A percentile compares a stretch with the other conserved stretches of the same genome.
Evolutionary conservation across 2,113 vertebrate genomes (phyloP).

Genomic region (Campylomormyrus numenius): DNA sequence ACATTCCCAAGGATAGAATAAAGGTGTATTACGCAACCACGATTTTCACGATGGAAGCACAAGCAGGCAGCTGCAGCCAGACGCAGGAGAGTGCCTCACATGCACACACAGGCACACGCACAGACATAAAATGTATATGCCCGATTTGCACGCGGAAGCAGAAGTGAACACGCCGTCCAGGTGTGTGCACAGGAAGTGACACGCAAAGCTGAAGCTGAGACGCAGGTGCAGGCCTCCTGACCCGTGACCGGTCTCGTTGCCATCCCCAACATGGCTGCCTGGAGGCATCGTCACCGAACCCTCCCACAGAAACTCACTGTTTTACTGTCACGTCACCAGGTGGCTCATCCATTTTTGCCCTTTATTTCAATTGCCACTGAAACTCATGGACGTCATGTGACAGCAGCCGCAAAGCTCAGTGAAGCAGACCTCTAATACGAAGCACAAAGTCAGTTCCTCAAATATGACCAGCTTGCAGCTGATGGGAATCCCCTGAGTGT

Average conservation of each 20-base stretch:
- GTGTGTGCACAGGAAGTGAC: not conserved
- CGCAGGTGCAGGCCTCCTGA: not conserved
- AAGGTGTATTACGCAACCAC: not conserved
- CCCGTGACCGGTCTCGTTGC: not conserved
- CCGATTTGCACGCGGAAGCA: not conserved
- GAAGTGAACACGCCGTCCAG: not conserved
- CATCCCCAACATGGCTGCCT: not conserved
- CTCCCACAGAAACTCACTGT: not conserved
- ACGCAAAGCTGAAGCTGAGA: not conserved
- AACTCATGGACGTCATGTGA: not conserved
- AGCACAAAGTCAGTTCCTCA: not conserved
- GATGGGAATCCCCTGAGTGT: not conserved
- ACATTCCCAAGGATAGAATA: slow-evolving; percentile 2
- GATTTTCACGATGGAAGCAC: not conserved
- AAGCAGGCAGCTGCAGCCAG: not conserved
- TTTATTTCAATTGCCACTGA: not conserved
- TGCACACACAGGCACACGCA: slow-evolving; percentile 21
- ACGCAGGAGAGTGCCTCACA: slow-evolving; percentile 19
- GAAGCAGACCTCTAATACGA: not conserved
- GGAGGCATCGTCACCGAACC: not conserved
- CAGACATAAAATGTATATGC: not conserved
- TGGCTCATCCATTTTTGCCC: not conserved
- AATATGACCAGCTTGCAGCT: not conserved
- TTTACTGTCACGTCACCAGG: not conserved
- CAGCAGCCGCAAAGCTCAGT: not conserved